Evolutionary conservation across 2,797 vertebrate species (phyloP).

Genomic region (Darevskia nairensis): DNA sequence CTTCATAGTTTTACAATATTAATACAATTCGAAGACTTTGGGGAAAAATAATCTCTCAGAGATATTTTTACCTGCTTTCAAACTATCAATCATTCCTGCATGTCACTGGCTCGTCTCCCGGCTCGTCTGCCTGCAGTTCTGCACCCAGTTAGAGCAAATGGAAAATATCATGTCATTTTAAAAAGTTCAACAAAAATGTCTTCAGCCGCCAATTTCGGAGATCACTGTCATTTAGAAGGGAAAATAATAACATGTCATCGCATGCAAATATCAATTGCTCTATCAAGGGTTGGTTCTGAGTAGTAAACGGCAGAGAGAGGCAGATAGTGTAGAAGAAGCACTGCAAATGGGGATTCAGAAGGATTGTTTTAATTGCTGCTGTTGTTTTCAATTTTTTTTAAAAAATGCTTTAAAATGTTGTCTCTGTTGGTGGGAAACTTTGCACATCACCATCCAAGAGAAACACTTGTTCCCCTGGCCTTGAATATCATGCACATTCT

Average conservation of each 20-base stretch:
- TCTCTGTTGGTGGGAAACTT: background rate
- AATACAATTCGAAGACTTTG: conserved; percentile 22
- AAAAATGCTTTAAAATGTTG: background rate
- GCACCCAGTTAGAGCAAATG: conserved; percentile 54
- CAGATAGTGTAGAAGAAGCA: background rate
- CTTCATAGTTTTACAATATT: conserved; percentile 24
- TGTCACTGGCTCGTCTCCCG: conserved; percentile 61
- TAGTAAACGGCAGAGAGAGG: background rate
- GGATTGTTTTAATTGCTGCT: background rate
- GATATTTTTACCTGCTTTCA: conserved; percentile 71
- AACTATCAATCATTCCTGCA: conserved; percentile 72
- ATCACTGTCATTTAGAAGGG: conserved; percentile 67
- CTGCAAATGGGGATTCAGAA: background rate
- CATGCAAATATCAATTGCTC: conserved; percentile 55
- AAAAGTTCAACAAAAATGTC: conserved; percentile 63
- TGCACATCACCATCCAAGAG: background rate
- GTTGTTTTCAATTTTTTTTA: background rate
- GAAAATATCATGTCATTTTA: conserved; percentile 68
- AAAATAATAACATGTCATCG: conserved; percentile 55
- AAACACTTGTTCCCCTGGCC: background rate
- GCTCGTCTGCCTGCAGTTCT: conserved; percentile 64
- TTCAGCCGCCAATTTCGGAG: conserved; percentile 61
- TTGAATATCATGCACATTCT: background rate
- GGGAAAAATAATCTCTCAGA: conserved; percentile 51
- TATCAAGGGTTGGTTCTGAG: background rate